Conservation (phyloP, 2,888 invertebrate genomes). For the Mycogona germanica region DNA sequence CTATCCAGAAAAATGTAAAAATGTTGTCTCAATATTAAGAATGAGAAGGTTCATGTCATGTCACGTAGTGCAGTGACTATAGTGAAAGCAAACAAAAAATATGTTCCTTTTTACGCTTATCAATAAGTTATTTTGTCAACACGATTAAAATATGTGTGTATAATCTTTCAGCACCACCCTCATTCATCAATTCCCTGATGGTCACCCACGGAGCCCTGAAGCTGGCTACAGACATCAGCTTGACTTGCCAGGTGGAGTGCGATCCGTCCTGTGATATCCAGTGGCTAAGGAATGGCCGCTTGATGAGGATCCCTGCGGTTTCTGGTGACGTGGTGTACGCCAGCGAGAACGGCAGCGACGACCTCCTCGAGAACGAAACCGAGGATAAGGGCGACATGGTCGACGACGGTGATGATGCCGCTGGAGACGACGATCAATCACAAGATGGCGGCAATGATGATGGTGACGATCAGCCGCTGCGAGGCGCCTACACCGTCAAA, state of each 20-base stretch:
- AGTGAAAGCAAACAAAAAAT: background rate
- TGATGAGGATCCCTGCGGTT: too few relatives aligned
- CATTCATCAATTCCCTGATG: conserved; percentile 68
- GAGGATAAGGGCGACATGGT: background rate
- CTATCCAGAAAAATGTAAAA: too few relatives aligned
- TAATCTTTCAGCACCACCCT: conserved; percentile 56
- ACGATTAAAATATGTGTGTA: background rate
- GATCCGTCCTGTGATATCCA: conserved; percentile 70
- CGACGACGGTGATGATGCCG: background rate
- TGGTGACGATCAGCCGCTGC: too few relatives aligned
- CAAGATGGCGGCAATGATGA: too few relatives aligned
- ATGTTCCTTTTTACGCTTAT: too few relatives aligned
- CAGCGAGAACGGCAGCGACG: conserved; percentile 50
- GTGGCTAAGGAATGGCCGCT: conserved; percentile 66
- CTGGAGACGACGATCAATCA: background rate
- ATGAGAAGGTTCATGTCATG: too few relatives aligned
- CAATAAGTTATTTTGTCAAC: too few relatives aligned
- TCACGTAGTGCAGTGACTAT: too few relatives aligned
- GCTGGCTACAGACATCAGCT: conserved; percentile 50
- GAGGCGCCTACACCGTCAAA: conserved; percentile 6
- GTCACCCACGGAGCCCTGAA: conserved; percentile 57
- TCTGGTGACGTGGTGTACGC: conserved; percentile 43
- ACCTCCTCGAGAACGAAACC: conserved; percentile 49
- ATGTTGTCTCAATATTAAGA: too few relatives aligned
- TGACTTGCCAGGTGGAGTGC: conserved; percentile 84